These are phyloP conservation scores for Drosophila virilis DNA, from an alignment of 1,140 invertebrate genomes.

Conservation along the genomic window DNA sequence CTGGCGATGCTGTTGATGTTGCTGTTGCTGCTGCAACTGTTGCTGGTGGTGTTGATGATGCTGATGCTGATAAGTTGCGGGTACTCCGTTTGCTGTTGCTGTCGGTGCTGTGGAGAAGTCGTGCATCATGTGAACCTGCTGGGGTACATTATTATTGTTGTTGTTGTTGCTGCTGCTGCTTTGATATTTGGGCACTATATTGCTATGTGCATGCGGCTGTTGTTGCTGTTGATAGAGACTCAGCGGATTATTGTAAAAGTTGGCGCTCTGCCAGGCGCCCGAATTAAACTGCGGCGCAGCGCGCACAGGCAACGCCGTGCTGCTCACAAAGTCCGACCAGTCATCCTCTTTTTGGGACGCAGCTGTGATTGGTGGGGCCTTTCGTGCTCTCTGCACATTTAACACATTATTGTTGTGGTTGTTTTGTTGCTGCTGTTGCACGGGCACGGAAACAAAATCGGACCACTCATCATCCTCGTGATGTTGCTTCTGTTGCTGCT, in stretches of 20 bases:
- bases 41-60: slow-evolving; percentile 60
- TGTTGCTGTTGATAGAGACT: slow-evolving; percentile 73
- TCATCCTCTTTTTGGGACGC: slow-evolving; percentile 86
- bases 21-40: slow-evolving; percentile 49
- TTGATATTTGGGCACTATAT: slow-evolving; percentile 55
- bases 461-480: slow-evolving; percentile 86
- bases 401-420: slow-evolving; percentile 55
- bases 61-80: slow-evolving; percentile 47
- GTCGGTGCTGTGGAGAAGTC: slow-evolving; percentile 76
- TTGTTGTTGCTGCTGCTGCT: slow-evolving; percentile 35
- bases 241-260: slow-evolving; percentile 81
- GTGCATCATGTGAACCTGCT: slow-evolving; percentile 82
- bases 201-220: slow-evolving; percentile 61
- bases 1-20: slow-evolving; percentile 57
- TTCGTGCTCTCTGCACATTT: slow-evolving; percentile 25
- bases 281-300: slow-evolving; percentile 74
- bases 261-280: slow-evolving; percentile 79
- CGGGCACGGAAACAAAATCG: slow-evolving; percentile 86
- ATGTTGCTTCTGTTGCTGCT: slow-evolving; percentile 7
- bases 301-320: slow-evolving; percentile 71
- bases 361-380: slow-evolving; percentile 24
- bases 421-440: slow-evolving; percentile 37
- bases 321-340: slow-evolving; percentile 88
- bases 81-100: slow-evolving; percentile 2
- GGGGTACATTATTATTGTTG: slow-evolving; percentile 63